Percentiles rank a stretch among this genome's conserved stretches.
Conservation (phyloP, 1,140 invertebrate species). For the Papilio dardanus region DNA sequence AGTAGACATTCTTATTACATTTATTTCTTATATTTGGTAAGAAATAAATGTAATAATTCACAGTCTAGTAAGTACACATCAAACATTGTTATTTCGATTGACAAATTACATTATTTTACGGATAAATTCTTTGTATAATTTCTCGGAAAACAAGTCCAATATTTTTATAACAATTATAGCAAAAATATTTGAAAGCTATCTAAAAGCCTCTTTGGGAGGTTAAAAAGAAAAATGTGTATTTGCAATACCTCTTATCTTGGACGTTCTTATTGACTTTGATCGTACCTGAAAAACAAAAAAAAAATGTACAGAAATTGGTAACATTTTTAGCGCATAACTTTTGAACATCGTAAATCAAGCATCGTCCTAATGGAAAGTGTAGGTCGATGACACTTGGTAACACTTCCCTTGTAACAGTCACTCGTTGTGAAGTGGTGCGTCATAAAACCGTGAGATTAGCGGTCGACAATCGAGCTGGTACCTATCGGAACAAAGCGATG, state of each 20-base stretch:
- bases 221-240: neutral
- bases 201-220: neutral
- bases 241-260: neutral
- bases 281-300: conserved; percentile 8
- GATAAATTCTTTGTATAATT: neutral
- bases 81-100: neutral
- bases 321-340: conserved; percentile 5
- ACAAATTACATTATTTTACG: neutral
- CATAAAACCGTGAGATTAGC: conserved; percentile 22
- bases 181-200: neutral
- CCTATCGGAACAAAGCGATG: neutral
- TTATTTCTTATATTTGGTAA: too few relatives aligned
- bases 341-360: conserved; percentile 18
- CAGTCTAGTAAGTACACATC: too few relatives aligned
- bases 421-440: conserved; percentile 10
- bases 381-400: conserved; percentile 12
- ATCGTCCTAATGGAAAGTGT: conserved; percentile 17
- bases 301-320: neutral
- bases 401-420: conserved; percentile 12
- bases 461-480: neutral
- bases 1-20: too few relatives aligned
- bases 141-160: neutral
- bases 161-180: neutral
- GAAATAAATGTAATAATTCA: too few relatives aligned
- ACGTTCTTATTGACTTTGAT: neutral